A percentile compares a stretch with the other conserved stretches of the same genome.
phyloP scores from a whole-genome alignment of 2,113 vertebrate genomes.

The Turnix velox region DNA sequence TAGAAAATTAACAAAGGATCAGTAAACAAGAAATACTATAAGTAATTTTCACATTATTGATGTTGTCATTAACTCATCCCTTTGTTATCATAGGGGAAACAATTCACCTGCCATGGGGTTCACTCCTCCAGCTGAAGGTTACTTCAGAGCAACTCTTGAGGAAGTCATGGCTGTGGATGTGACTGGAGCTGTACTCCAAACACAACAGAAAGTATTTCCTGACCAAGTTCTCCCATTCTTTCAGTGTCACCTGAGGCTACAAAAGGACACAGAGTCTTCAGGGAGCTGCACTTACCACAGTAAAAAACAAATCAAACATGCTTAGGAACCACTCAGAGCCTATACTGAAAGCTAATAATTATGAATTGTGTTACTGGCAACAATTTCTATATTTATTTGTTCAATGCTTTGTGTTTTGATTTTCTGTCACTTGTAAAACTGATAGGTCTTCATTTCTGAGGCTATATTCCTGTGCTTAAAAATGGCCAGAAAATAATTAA shows the following conservation, averaged over 20 bases:
- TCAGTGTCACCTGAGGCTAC: background rate
- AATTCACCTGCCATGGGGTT: background rate
- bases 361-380: background rate
- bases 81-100: background rate
- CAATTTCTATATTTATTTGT: background rate
- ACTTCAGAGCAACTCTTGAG: background rate
- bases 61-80: background rate
- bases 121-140: background rate
- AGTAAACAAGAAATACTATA: background rate
- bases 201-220: background rate
- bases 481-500: background rate
- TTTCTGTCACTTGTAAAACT: background rate
- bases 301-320: background rate
- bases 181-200: accelerated
- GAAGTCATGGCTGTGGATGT: background rate
- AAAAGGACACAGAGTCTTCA: background rate
- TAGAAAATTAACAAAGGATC: background rate
- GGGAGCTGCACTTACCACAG: background rate
- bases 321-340: background rate
- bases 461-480: background rate
- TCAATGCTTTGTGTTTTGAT: background rate
- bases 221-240: background rate
- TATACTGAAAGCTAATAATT: background rate
- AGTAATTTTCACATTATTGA: background rate
- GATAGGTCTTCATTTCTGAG: background rate